These are phyloP conservation scores for Diplazon laetatorius DNA, from an alignment of 2,888 invertebrate genomes.

Conservation along the genomic window DNA sequence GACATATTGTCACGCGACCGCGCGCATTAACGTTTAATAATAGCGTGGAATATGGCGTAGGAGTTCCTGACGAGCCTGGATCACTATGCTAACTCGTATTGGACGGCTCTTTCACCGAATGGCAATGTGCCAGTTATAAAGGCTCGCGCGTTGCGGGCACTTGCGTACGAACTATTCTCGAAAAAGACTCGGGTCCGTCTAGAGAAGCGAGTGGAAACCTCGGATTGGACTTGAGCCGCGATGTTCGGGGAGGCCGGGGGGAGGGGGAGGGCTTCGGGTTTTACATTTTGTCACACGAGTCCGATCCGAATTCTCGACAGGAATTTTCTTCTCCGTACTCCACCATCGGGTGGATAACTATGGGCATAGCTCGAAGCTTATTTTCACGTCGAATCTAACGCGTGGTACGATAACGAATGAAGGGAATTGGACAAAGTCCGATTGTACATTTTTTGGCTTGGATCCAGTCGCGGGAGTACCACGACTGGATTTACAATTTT, in stretches of 20 bases:
- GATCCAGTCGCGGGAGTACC: slow-evolving; percentile 57
- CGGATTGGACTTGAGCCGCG: slow-evolving; percentile 54
- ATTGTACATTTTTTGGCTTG: slow-evolving; percentile 66
- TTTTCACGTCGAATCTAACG: slow-evolving; percentile 5
- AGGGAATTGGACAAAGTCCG: slow-evolving; percentile 56
- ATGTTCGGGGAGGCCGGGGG: too few relatives aligned
- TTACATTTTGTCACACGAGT: slow-evolving; percentile 21
- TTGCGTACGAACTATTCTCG: slow-evolving; percentile 58
- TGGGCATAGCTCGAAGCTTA: too few relatives aligned
- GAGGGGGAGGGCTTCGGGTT: slow-evolving; percentile 12
- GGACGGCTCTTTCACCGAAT: slow-evolving; percentile 33
- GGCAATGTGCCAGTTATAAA: slow-evolving; percentile 62
- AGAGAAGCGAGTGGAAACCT: slow-evolving; percentile 53
- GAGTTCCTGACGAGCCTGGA: slow-evolving; percentile 63
- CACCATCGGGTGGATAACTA: too few relatives aligned
- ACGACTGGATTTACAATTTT: slow-evolving; percentile 13
- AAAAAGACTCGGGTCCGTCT: slow-evolving; percentile 53
- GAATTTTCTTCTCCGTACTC: too few relatives aligned
- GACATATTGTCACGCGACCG: slow-evolving; percentile 25
- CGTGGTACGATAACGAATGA: not conserved
- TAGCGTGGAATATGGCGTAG: slow-evolving; percentile 61
- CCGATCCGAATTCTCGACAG: not conserved
- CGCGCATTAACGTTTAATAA: slow-evolving; percentile 53
- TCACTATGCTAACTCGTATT: slow-evolving; percentile 51
- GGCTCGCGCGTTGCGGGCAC: slow-evolving; percentile 48